Evolutionary conservation across 2,113 vertebrate species (phyloP), one percentile per base, ranked within the genome.

Genomic region (Dendrocopos noguchii): DNA sequence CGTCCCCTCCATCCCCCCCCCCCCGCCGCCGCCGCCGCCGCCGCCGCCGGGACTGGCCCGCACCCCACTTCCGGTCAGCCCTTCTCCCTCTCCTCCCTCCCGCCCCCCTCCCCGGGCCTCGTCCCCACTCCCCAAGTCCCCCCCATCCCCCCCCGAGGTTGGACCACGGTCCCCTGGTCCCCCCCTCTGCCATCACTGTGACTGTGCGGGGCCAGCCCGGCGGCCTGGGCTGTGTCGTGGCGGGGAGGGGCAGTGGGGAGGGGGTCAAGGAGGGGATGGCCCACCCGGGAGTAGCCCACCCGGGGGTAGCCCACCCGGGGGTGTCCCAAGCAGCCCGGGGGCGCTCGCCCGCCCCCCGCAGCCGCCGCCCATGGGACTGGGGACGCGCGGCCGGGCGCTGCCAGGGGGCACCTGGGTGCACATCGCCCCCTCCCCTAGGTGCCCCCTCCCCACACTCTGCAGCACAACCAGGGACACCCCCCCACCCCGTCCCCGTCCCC

Each of bases 161-260:
- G 88, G 91, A 80, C 90, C 60, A 70, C 28, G 39, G 71, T 59
- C 57, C 33, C 57, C 57, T 21, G 19, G 31, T 24, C 52, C 52
- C 22, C 52, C 83, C 61, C 88, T 31, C 83, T 60, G 73, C 80
- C 80, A 89, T 84, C 95, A 93, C 95, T 95, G 96, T 96, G 94
- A 95, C 95, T 64, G 73, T 52, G 80, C 27, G 70, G 86, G 84
- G 95, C 78, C 44, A 5, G 22, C 16, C 10, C 17, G 73, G 84
- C 76, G 83, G 25, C 42, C 12, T 42, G 42, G 42, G 42, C 42
- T 47, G 46, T 47, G 36, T 7, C 36, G 36, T 36, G 36, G 46
- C 19, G 46, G 18, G 46, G 19, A 20, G 4, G 46, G 46, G 19
- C 19, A 9, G 9, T 47, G 46, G 9, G 46, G 46, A 36, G 36